phyloP scores from a whole-genome alignment of 2,797 vertebrate species.

The Sebastes taczanowskii region DNA sequence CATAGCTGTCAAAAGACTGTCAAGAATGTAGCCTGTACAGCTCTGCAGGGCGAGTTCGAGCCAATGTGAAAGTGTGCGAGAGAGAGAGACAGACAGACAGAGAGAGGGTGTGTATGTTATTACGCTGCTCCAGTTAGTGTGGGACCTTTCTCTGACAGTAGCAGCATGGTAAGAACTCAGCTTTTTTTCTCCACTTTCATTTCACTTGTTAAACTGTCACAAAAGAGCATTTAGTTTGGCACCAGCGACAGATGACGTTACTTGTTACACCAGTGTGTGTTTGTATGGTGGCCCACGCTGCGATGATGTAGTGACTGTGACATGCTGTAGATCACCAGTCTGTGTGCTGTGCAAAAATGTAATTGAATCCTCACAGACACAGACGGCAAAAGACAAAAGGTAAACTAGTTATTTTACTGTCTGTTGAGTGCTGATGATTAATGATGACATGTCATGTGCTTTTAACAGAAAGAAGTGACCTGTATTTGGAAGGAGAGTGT shows the following conservation, averaged over 20 bases:
- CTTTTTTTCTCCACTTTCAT: slow-evolving; percentile 23
- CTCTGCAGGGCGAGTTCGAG: slow-evolving; percentile 57
- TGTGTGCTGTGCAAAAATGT: not conserved
- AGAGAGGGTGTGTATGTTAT: slow-evolving; percentile 54
- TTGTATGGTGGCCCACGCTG: not conserved
- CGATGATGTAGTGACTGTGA: not conserved
- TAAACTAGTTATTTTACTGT: not conserved
- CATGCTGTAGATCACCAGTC: not conserved
- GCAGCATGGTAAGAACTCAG: slow-evolving; percentile 72
- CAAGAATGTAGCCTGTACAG: slow-evolving; percentile 76
- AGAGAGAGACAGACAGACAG: slow-evolving; percentile 14
- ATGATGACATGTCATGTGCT: not conserved
- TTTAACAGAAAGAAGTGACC: not conserved
- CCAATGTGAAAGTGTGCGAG: slow-evolving; percentile 13
- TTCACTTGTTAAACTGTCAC: slow-evolving; percentile 17
- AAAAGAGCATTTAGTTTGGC: slow-evolving; percentile 8
- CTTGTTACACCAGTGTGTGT: not conserved
- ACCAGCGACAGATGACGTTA: not conserved
- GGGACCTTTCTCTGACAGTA: slow-evolving; percentile 57
- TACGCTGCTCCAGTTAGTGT: slow-evolving; percentile 40
- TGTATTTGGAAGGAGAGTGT: not conserved
- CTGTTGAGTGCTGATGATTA: not conserved
- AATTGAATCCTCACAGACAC: not conserved
- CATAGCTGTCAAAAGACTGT: slow-evolving; percentile 55
- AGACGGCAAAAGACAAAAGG: not conserved